Percentiles rank a stretch among this genome's conserved stretches.
Conservation (phyloP, 2,797 vertebrate genomes). For the Hydrophis major region DNA sequence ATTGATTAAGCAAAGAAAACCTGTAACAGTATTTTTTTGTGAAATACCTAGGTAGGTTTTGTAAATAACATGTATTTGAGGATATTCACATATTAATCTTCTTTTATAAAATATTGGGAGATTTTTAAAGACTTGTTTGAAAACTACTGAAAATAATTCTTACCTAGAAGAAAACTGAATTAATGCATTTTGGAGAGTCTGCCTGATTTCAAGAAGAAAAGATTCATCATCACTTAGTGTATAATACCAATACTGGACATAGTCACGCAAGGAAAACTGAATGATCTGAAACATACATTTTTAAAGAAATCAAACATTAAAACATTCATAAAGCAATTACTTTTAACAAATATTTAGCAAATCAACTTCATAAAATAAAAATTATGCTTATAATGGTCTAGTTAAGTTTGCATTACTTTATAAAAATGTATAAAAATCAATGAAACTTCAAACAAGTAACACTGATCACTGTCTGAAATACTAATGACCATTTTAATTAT, state of each 20-base stretch:
- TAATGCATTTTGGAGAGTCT: slow-evolving; percentile 93
- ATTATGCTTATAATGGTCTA: not conserved
- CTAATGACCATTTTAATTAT: not conserved
- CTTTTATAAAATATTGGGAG: not conserved
- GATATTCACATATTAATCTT: not conserved
- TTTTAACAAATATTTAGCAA: not conserved
- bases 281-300: slow-evolving; percentile 81
- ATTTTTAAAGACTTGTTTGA: slow-evolving; percentile 1
- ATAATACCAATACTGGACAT: slow-evolving; percentile 99
- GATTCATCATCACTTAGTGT: slow-evolving; percentile 97
- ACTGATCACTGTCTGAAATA: not conserved
- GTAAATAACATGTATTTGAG: not conserved
- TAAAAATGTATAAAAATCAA: not conserved
- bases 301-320: not conserved
- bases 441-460: not conserved
- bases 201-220: slow-evolving; percentile 95
- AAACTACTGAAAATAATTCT: slow-evolving; percentile 29
- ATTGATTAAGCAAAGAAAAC: not conserved
- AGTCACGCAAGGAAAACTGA: slow-evolving; percentile 97
- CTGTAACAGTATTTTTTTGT: not conserved
- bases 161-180: slow-evolving; percentile 97
- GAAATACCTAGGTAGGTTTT: not conserved
- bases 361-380: not conserved
- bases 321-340: not conserved
- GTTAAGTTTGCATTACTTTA: not conserved